phyloP scores from a whole-genome alignment of 2,888 invertebrate species.

The Athalia rosae region DNA sequence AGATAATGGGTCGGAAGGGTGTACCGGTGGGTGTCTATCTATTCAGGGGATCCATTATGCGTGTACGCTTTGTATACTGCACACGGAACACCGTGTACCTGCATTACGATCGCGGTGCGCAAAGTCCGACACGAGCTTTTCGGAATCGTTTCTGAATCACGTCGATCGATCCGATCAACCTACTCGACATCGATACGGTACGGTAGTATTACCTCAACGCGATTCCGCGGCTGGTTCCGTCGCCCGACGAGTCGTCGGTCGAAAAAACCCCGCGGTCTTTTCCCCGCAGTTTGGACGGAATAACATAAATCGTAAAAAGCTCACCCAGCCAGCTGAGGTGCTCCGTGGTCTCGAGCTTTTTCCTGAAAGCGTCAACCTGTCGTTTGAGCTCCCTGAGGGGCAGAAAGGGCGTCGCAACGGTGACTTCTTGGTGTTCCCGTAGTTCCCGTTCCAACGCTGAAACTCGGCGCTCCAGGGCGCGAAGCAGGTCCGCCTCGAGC shows the following conservation, averaged over 20 bases:
- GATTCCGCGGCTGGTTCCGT: too few species aligned
- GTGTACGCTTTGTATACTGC: not conserved
- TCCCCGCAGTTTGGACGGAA: too few species aligned
- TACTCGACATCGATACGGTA: too few species aligned
- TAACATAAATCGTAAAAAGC: conserved; percentile 51
- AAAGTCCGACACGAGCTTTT: too few species aligned
- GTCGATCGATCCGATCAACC: too few species aligned
- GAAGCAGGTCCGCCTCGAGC: conserved; percentile 76
- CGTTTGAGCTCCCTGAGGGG: conserved; percentile 77
- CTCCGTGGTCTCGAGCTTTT: conserved; percentile 79
- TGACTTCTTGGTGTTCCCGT: conserved; percentile 72
- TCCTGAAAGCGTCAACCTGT: conserved; percentile 77
- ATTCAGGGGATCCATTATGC: not conserved
- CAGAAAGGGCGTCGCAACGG: conserved; percentile 75
- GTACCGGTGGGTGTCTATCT: not conserved
- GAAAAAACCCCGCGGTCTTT: too few species aligned
- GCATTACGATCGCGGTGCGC: too few species aligned
- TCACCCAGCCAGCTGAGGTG: conserved; percentile 80
- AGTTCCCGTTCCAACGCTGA: conserved; percentile 77
- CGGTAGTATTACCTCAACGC: too few species aligned
- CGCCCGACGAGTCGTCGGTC: too few species aligned
- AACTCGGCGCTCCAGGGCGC: conserved; percentile 76
- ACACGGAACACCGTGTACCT: too few species aligned
- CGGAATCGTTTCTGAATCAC: too few species aligned
- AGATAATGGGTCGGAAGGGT: not conserved